Evolutionary conservation across 1,140 invertebrate genomes (phyloP), one percentile per base, ranked within the genome.

Genomic region (Drosophila saltans): DNA sequence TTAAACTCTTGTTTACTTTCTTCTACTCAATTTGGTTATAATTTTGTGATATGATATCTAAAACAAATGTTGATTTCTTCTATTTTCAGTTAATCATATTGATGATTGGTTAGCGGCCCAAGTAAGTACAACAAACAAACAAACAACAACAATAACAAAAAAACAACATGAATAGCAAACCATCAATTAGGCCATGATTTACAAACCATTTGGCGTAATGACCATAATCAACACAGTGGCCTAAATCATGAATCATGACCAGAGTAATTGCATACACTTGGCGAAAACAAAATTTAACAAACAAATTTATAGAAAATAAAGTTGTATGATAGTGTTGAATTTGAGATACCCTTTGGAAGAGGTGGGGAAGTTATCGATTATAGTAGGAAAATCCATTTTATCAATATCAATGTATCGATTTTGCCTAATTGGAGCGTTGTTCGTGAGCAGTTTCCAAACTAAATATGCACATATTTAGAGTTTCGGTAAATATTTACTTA

Each of bases 71-170:
- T 9, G n/a, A 39, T 52, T 57, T 59, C 28, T 62, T 75, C 33
- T 75, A 62, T 64, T 73, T 75, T 9, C 30, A 69, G 73, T 30
- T 58, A 59, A 45, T 36, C 21, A 16, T 39, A 73, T 55, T 36
- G 43, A 56, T 58, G 45, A 48, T 48, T 48, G 45, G 2, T 24
- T 39, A 8, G 3, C 11, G 26, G 62, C 41, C 66, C 56, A 56
- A 66, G 41, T 24, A 45, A 40, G 26, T 9, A 33, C 7, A 11
- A 16, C 7, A 36, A 16, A 16, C 16, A 16, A 16, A 16, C 16
- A 16, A 16, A 21, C 30, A 2, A 59, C 30, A 21, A 40, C n/a
- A 40, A 26, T 8, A 39, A 60, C 1, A 36, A 36, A 36, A 21
- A 11, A 2, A 39, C 30, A 9, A 24, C 2, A 40, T 10, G 8